phyloP scores from a whole-genome alignment of 2,888 invertebrate species.

The Ichneumon xanthorius region DNA sequence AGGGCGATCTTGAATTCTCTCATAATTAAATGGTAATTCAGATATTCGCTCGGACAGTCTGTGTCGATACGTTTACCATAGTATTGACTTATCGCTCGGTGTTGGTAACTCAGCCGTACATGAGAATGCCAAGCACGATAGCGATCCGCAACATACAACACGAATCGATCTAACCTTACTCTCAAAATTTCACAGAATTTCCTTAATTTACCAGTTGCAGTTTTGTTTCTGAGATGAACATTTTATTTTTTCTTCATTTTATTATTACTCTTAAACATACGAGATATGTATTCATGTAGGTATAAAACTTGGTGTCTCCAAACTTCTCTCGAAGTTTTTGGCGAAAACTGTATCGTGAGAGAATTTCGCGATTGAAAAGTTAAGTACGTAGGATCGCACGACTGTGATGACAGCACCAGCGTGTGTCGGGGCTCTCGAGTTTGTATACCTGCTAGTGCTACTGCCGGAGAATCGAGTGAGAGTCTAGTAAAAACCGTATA shows the following conservation, averaged over 20 bases:
- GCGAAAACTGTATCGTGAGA: too few species aligned
- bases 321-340: background rate
- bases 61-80: background rate
- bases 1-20: conserved; percentile 55
- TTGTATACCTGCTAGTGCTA: background rate
- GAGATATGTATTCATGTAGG: too few species aligned
- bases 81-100: background rate
- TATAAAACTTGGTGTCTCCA: too few species aligned
- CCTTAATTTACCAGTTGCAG: too few species aligned
- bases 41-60: conserved; percentile 12
- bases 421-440: background rate
- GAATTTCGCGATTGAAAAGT: conserved; percentile 63
- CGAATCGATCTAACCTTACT: background rate
- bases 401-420: background rate
- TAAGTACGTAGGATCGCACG: conserved; percentile 31
- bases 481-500: conserved; percentile 49
- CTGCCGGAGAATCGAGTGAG: background rate
- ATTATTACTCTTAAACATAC: too few species aligned
- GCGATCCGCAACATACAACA: conserved; percentile 15
- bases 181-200: background rate
- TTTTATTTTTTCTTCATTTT: too few species aligned
- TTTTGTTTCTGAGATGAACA: too few species aligned
- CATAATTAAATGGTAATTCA: conserved; percentile 64
- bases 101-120: background rate
- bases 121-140: background rate